Conservation (phyloP, 2,113 vertebrate species). For the Aptenodytes patagonicus region DNA sequence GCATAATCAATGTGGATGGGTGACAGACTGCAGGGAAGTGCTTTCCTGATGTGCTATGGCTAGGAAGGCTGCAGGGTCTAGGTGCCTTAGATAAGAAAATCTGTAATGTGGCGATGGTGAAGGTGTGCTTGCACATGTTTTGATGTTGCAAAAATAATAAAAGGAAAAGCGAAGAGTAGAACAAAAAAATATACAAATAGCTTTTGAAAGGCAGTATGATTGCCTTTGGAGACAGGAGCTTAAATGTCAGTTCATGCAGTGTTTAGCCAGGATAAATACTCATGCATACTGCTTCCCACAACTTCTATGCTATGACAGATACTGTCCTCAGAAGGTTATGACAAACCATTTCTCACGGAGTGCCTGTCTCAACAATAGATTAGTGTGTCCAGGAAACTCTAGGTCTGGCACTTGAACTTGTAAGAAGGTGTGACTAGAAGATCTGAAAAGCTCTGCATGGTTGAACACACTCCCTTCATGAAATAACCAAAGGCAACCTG, state of each 20-base stretch:
- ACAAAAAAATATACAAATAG: background rate
- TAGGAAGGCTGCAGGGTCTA: background rate
- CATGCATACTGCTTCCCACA: background rate
- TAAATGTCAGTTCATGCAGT: background rate
- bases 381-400: background rate
- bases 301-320: background rate
- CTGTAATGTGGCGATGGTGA: background rate
- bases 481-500: background rate
- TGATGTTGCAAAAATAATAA: background rate
- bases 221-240: background rate
- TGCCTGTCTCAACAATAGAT: background rate
- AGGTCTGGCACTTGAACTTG: background rate
- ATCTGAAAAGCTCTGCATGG: background rate
- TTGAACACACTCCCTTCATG: background rate
- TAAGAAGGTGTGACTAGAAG: background rate
- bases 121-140: background rate
- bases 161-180: background rate
- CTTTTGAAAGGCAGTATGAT: background rate
- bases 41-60: background rate
- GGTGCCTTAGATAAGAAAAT: background rate
- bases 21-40: background rate
- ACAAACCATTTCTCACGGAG: background rate
- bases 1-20: fast-evolving
- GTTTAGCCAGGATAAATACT: background rate
- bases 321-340: background rate